A percentile compares a stretch with the other conserved stretches of the same genome.
These are phyloP conservation scores for Phalacrocorax brasilianus DNA, from an alignment of 2,113 vertebrate species.

Conservation along the genomic window DNA sequence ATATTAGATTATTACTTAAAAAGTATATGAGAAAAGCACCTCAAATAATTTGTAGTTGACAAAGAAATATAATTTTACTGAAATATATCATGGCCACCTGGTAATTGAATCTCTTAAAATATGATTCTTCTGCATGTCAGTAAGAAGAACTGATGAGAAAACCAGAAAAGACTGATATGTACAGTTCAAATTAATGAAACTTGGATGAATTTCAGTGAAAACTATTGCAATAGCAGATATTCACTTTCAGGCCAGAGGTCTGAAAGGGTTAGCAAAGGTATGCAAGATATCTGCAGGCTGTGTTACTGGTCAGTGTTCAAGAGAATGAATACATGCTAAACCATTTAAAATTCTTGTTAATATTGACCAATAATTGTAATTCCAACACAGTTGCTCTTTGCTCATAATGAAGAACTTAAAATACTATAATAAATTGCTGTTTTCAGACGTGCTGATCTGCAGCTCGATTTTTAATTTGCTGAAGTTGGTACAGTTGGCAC, in stretches of 20 bases:
- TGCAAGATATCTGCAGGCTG: neutral
- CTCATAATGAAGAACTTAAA: neutral
- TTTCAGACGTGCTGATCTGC: rapidly evolving
- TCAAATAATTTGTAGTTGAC: neutral
- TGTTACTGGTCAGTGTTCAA: neutral
- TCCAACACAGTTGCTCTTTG: neutral
- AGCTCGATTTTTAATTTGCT: neutral
- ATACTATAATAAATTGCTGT: neutral
- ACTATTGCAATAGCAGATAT: neutral
- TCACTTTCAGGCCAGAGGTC: neutral
- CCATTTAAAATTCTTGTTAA: neutral
- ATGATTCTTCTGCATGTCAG: neutral
- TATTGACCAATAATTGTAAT: neutral
- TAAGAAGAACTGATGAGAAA: neutral
- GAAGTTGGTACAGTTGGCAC: neutral
- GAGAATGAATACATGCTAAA: neutral
- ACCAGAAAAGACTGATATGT: neutral
- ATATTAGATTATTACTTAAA: neutral
- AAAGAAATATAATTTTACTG: neutral
- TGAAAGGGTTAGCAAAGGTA: neutral
- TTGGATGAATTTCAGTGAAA: neutral
- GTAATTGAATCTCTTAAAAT: neutral
- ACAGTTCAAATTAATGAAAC: neutral
- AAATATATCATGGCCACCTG: neutral
- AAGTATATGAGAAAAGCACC: neutral